These are phyloP conservation scores for Crocidura indochinensis DNA, from an alignment of 2,797 vertebrate genomes.

Conservation along the genomic window DNA sequence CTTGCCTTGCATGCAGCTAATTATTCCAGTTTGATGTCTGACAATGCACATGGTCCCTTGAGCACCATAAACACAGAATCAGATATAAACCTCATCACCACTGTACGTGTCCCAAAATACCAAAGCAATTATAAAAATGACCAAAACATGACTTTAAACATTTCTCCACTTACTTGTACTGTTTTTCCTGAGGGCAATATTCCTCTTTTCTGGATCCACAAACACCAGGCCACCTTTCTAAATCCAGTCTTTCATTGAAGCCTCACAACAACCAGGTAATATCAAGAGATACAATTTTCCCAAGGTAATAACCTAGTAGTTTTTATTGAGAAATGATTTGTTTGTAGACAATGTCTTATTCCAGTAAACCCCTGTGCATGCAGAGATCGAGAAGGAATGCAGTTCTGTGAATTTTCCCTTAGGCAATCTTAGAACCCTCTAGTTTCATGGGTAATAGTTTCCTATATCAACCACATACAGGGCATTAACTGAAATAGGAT, in stretches of 20 bases:
- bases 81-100: no score
- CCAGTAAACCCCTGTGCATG: not conserved
- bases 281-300: not conserved
- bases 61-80: no score
- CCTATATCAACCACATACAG: not conserved
- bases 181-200: not conserved
- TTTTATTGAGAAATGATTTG: slow-evolving; percentile 1
- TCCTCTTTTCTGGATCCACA: not conserved
- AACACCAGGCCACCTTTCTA: not conserved
- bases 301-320: slow-evolving; percentile 9
- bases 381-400: not conserved
- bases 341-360: not conserved
- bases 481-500: not conserved
- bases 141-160: slow-evolving; percentile 3
- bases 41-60: no score
- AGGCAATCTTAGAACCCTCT: not conserved
- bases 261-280: not conserved
- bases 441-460: not conserved
- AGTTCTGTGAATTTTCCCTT: not conserved
- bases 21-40: no score
- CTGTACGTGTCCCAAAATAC: no score
- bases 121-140: not conserved
- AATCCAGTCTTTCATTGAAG: not conserved
- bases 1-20: no score
- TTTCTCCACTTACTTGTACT: not conserved